Evolutionary conservation across 2,888 invertebrate species (phyloP).

Genomic region (Drosophila anceps): DNA sequence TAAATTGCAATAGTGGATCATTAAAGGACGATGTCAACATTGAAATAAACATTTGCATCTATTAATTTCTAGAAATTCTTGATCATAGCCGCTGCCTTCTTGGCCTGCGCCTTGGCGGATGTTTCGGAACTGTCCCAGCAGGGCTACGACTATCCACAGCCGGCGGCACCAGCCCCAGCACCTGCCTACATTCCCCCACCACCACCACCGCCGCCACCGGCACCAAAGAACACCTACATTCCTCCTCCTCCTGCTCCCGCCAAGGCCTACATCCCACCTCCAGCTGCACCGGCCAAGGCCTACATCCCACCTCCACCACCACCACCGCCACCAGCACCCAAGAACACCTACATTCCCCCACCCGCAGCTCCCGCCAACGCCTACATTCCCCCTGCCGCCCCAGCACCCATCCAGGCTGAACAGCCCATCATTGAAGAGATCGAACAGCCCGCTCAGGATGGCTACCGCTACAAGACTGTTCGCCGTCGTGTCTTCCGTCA

Average conservation of each 20-base stretch:
- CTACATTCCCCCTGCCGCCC: conserved; percentile 67
- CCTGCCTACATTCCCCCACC: conserved; percentile 59
- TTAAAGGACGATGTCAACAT: conserved; percentile 6
- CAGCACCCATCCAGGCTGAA: conserved; percentile 53
- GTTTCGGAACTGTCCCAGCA: conserved; percentile 63
- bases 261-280: conserved; percentile 50
- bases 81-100: conserved; percentile 67
- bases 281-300: conserved; percentile 38
- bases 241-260: conserved; percentile 59
- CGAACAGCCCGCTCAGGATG: conserved; percentile 75
- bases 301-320: conserved; percentile 60
- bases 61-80: conserved; percentile 60
- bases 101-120: conserved; percentile 76
- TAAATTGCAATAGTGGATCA: conserved; percentile 21
- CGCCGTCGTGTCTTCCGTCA: conserved; percentile 77
- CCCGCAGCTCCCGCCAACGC: conserved; percentile 60
- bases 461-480: conserved; percentile 75
- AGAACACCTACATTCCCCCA: conserved; percentile 66
- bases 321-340: conserved; percentile 67
- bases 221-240: conserved; percentile 48
- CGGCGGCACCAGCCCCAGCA: conserved; percentile 60
- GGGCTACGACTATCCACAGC: conserved; percentile 73
- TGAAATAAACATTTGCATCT: not conserved
- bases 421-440: conserved; percentile 57
- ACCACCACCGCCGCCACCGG: conserved; percentile 43